Base-by-base conservation (phyloP, 1,140 invertebrate genomes). In the Lineus longissimus region DNA sequence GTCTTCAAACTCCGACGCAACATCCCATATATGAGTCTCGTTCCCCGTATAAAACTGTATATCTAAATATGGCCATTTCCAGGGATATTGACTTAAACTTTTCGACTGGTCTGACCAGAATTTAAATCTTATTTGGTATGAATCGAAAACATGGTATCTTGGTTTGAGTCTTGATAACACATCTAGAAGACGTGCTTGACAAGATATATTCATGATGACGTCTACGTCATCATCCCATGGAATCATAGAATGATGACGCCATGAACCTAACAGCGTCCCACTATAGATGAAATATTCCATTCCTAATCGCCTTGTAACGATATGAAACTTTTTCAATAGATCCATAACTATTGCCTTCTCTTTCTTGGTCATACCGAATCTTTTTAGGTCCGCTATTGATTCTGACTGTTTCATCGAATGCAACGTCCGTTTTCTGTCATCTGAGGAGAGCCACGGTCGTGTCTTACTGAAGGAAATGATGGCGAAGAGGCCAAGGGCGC, bases 201-300 rank as follows among this genome's bases (percentile, higher is more conserved):
- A 27, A 4, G 19, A 7, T 4, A 51, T 9, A 23, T 27, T 51
- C 19, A 51, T n/a, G 6, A 51, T 27, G 25, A 51, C 47, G 25
- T 51, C 47, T 23, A 51, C 25, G 47, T 51, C 47, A 27, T 51
- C 47, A 51, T 51, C 47, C 47, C 47, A 51, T 51, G 47, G 47
- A n/a, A 51, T 27, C 19, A 51, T 19, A 23, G 19, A 19, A 51
- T 51, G 47, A 51, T 51, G 47, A 19, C 47, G 47, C 47, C 47
- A 51, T n/a, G 47, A 51, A 4, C 47, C 47, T n/a, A 51, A n/a
- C 47, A 51, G n/a, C 4, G 47, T 51, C n/a, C 47, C 47, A 51
- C 47, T 27, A n/a, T 51, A 51, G 9, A 51, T 51, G n/a, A 23
- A 27, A 51, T 51, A 51, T 19, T 19, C 25, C 19, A 51, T 51